Evolutionary conservation across 1,140 invertebrate species (phyloP).

Genomic region (Muscidifurax raptorellus): DNA sequence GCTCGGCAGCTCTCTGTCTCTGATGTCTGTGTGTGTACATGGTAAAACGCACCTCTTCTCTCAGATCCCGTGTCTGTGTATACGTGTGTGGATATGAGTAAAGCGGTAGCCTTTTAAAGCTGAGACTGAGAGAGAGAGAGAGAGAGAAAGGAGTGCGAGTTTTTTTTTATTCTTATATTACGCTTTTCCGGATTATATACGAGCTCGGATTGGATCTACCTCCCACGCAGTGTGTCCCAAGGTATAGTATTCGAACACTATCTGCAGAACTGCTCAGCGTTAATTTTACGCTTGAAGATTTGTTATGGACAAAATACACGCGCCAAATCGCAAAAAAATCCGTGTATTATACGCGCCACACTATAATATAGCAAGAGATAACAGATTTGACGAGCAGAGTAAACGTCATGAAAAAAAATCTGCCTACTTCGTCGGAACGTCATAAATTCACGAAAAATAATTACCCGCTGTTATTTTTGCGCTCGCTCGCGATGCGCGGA

Average conservation of each 20-base stretch:
- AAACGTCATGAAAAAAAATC: neutral
- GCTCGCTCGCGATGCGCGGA: no score
- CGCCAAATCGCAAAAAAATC: no score
- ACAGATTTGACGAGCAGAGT: neutral
- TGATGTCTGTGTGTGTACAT: neutral
- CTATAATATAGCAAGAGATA: neutral
- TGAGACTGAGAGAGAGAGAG: neutral
- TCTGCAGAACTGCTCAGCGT: no score
- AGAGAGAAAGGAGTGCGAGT: neutral
- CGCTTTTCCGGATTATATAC: no score
- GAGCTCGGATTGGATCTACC: no score
- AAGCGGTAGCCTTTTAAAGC: neutral
- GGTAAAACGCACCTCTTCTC: neutral
- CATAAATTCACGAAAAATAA: neutral
- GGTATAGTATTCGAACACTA: no score
- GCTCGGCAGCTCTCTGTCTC: neutral
- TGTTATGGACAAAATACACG: neutral
- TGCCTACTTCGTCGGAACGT: neutral
- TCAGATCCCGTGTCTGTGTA: no score
- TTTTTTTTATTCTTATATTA: no score
- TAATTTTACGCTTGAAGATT: no score
- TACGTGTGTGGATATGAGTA: neutral
- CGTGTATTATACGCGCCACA: neutral
- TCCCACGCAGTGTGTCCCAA: no score
- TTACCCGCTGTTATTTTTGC: neutral